Evolutionary conservation across 2,797 vertebrate genomes (phyloP).

Genomic region (Carduelis carduelis): DNA sequence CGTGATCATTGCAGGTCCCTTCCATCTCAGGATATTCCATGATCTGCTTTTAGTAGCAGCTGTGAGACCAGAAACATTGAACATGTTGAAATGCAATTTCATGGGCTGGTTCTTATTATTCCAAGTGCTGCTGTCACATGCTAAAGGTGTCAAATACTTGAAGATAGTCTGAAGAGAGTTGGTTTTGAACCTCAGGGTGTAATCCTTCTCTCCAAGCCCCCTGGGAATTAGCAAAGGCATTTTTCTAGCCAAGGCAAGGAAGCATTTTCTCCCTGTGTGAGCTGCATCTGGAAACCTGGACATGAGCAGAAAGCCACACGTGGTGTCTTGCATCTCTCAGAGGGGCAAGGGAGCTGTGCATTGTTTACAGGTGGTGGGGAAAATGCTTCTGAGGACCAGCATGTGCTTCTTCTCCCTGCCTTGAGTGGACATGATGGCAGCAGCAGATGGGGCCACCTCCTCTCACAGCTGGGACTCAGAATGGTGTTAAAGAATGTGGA

Average conservation of each 20-base stretch:
- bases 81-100: neutral
- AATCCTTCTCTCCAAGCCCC: neutral
- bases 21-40: neutral
- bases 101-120: neutral
- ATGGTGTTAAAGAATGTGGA: fast-evolving
- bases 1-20: neutral
- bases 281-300: neutral
- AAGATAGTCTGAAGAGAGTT: neutral
- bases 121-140: neutral
- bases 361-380: neutral
- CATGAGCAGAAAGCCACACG: neutral
- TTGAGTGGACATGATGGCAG: fast-evolving
- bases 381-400: neutral
- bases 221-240: neutral
- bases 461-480: neutral
- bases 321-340: fast-evolving
- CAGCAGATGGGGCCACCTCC: neutral
- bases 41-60: neutral
- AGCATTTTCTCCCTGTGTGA: neutral
- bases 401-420: neutral
- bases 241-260: neutral
- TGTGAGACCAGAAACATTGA: neutral
- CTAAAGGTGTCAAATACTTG: neutral
- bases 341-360: neutral
- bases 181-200: neutral